phyloP scores from a whole-genome alignment of 2,888 invertebrate genomes.

The Orthosia cruda region DNA sequence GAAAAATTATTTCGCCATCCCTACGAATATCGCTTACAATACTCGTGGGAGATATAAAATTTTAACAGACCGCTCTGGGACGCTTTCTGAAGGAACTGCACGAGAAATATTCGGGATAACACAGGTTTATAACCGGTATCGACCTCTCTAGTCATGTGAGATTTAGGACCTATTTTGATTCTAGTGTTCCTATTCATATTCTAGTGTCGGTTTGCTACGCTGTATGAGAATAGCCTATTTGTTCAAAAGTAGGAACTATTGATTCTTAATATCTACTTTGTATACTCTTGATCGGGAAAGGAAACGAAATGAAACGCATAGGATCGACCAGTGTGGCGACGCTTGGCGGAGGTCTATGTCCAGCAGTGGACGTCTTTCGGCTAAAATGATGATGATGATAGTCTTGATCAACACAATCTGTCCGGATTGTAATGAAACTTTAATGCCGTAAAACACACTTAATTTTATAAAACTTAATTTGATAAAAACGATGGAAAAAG shows the following conservation, averaged over 20 bases:
- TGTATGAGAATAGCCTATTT: neutral
- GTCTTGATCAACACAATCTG: no score
- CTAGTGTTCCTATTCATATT: neutral
- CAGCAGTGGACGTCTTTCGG: no score
- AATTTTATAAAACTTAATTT: no score
- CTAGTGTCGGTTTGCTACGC: neutral
- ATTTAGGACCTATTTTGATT: slow-evolving; percentile 16
- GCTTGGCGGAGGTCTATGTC: no score
- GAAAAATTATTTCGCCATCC: slow-evolving; percentile 37
- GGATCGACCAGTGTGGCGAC: no score
- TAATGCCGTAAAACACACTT: no score
- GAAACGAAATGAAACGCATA: no score
- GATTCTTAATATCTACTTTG: no score
- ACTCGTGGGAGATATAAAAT: slow-evolving; percentile 58
- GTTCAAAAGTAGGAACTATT: neutral
- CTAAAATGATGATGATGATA: no score
- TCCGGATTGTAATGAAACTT: no score
- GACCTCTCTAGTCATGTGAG: slow-evolving; percentile 32
- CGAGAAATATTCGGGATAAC: slow-evolving; percentile 53
- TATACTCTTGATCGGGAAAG: no score
- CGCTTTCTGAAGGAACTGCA: slow-evolving; percentile 33
- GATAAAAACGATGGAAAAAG: no score
- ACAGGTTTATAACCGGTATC: slow-evolving; percentile 62
- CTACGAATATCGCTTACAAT: slow-evolving; percentile 34
- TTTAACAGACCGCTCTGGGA: slow-evolving; percentile 56